Evolutionary conservation across 2,113 vertebrate species (phyloP), one percentile per base, ranked within the genome.

Genomic region (Vicugna pacos): DNA sequence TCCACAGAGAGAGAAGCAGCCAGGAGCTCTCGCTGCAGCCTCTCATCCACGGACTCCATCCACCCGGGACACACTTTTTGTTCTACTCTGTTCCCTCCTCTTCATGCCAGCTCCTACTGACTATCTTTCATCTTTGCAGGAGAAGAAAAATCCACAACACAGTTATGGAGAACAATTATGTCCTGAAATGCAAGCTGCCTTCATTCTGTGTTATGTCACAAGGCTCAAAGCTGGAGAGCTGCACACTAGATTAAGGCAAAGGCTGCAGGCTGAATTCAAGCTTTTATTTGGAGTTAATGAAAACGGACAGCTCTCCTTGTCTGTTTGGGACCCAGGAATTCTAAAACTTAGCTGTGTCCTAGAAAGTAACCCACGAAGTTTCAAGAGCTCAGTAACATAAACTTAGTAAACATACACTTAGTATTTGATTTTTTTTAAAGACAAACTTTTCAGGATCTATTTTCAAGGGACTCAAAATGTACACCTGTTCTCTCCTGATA

Each of bases 241-340:
- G 79, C 73, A 42, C 32, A 35, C 28, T 22, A 62, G 81, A 79
- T 69, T 32, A 91, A 80, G 77, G 70, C 85, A 79, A 97, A 46
- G 24, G 58, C 95, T 79, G 42, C 67, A 58, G 93, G 82, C 87
- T 89, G 81, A 81, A 82, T 80, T 50, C 58, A 70, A 76, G 96
- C 93, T 93, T 97, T 95, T 96, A 67, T 97, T 81, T 76, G 76
- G 82, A 93, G 86, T 83, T 97, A 97, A 97, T 97, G 96, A 91
- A 91, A 96, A 84, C 17, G 58, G 96, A 95, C 97, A 97, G 96
- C 46, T 95, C 73, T 76, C 42, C 90, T 85, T 28, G 7, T 93
- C 73, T 93, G 87, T 70, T 48, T 70, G 75, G 83, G 83, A 92
- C 15, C 26, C 22, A 89, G 58, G 16, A 56, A 89, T 72, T 96